Evolutionary conservation across 1,140 invertebrate species (phyloP), one percentile per base, ranked within the genome.

Genomic region (Scaptodrosophila lebanonensis): DNA sequence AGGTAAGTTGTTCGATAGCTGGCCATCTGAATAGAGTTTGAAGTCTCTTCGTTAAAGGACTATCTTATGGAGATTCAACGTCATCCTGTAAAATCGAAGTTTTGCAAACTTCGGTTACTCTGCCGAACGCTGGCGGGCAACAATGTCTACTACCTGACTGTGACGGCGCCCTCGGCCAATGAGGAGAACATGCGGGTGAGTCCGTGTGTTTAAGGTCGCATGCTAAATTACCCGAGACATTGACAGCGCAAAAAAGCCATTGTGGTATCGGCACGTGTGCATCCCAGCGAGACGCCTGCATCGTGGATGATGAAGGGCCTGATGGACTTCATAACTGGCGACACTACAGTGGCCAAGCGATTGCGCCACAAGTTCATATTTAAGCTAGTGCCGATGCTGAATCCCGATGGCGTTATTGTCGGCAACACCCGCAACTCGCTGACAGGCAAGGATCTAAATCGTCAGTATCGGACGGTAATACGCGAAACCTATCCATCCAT

Each of bases 251-350:
- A 94, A 83, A 91, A 92, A 86, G 93, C 93, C 0, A 91, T 97
- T 47, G 93, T 98, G 17, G 91, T 98, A 52, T 95, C 95, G 16
- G 94, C 94, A 0, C 89, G 97, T 58, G 97, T 98, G 11, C 97
- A 98, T 89, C 97, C 97, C n/a, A 96, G 96, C 4, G 97, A 98
- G 88, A 95, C 95, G 15, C 97, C 97, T 32, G 92, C 96, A 0
- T 97, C 95, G 2, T 98, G 95, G 95, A 96, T 97, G 89, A 98
- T 98, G 96, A 97, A 97, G 89, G 97, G 96, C 36, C 92, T 95
- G 45, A 93, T 98, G 87, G 95, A 98, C 85, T 97, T 95, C 86
- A 88, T 98, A 30, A 94, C 96, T 2, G 93, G 95, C 29, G 93
- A 95, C 62, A 91, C 92, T 0, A 90, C 89, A 27, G 84, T 85